Percentiles rank a stretch among this genome's conserved stretches.
phyloP scores from a whole-genome alignment of 2,888 invertebrate genomes.

The Acleris sparsana region DNA sequence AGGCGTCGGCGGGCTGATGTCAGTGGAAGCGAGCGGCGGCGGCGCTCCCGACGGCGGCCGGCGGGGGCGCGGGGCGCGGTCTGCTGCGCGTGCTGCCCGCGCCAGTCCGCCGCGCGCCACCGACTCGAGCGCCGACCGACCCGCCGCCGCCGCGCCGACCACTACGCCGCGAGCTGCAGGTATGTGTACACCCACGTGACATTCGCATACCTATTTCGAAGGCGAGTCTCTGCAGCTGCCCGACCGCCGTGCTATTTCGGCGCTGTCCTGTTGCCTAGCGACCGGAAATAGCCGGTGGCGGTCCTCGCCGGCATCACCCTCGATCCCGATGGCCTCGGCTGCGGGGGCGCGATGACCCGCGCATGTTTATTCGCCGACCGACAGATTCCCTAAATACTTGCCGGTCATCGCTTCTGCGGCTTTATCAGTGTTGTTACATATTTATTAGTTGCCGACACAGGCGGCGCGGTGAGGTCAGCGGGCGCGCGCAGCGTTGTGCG shows the following conservation, averaged over 20 bases:
- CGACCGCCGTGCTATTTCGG: slow-evolving; percentile 46
- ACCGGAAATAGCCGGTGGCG: slow-evolving; percentile 61
- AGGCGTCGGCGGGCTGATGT: slow-evolving; percentile 66
- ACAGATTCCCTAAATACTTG: slow-evolving; percentile 75
- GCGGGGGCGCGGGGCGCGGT: slow-evolving; percentile 68
- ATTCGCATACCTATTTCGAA: slow-evolving; percentile 42
- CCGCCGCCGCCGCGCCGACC: slow-evolving; percentile 53
- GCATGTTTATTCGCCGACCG: slow-evolving; percentile 67
- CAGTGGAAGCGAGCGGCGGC: slow-evolving; percentile 58
- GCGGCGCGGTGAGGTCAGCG: slow-evolving; percentile 76
- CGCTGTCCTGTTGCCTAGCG: slow-evolving; percentile 46
- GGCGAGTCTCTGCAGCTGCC: slow-evolving; percentile 39
- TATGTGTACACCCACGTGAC: slow-evolving; percentile 60
- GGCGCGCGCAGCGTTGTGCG: slow-evolving; percentile 70
- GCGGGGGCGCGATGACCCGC: slow-evolving; percentile 61
- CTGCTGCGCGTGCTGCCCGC: slow-evolving; percentile 69
- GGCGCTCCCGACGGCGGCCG: slow-evolving; percentile 65
- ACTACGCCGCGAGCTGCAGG: slow-evolving; percentile 65
- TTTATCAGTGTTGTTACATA: slow-evolving; percentile 83
- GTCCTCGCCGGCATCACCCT: slow-evolving; percentile 51
- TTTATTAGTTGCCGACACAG: slow-evolving; percentile 78
- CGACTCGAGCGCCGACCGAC: slow-evolving; percentile 72
- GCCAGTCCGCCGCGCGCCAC: slow-evolving; percentile 80
- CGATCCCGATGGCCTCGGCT: slow-evolving; percentile 52
- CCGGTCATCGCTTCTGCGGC: slow-evolving; percentile 79